phyloP scores from a whole-genome alignment of 2,113 vertebrate genomes.

The Rhinoptilus africanus region DNA sequence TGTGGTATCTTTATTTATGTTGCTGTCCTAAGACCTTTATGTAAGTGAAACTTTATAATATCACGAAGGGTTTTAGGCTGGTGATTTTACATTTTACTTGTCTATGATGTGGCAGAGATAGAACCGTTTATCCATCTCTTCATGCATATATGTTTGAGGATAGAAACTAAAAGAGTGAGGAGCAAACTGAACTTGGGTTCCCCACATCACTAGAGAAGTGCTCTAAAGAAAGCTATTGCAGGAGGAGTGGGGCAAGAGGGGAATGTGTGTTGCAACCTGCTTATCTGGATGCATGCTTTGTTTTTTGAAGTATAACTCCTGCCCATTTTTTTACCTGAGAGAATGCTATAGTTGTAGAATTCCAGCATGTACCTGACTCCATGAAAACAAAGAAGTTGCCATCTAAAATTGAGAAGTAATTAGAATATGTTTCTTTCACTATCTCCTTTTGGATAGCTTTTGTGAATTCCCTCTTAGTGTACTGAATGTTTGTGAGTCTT shows the following conservation, averaged over 20 bases:
- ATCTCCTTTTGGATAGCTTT: background rate
- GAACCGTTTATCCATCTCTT: background rate
- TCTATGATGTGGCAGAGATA: background rate
- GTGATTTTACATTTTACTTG: background rate
- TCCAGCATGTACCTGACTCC: background rate
- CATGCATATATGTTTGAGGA: background rate
- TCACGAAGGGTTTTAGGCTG: background rate
- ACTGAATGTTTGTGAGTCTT: background rate
- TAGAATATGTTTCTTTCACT: background rate
- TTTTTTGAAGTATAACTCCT: background rate
- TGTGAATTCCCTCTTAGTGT: background rate
- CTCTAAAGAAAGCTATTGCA: background rate
- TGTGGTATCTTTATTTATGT: background rate
- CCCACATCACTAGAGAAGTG: background rate
- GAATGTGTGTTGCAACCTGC: background rate
- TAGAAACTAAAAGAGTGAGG: background rate
- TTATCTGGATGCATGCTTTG: background rate
- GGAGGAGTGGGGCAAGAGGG: background rate
- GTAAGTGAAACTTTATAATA: background rate
- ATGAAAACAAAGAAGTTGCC: background rate
- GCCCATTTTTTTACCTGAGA: background rate
- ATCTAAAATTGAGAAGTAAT: background rate
- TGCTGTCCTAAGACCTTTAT: background rate
- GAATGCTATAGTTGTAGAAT: background rate
- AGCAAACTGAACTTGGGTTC: background rate